A percentile compares a stretch with the other conserved stretches of the same genome.
These are phyloP conservation scores for Potamarius usumacintae DNA, from an alignment of 2,113 vertebrate genomes.

Conservation along the genomic window DNA sequence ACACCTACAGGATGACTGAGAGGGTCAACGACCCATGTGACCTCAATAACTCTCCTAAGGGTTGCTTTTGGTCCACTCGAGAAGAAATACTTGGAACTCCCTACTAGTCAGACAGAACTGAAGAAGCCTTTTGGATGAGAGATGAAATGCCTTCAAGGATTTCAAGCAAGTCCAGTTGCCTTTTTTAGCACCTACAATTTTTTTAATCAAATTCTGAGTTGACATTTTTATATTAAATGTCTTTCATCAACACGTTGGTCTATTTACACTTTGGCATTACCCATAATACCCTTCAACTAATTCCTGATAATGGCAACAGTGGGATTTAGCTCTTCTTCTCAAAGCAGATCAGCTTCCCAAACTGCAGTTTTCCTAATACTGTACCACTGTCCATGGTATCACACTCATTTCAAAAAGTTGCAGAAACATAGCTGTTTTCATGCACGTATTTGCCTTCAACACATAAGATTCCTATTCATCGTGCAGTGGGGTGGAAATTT, in stretches of 20 bases:
- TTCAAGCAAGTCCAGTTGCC: too few species aligned
- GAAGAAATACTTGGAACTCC: too few species aligned
- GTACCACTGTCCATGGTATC: background rate
- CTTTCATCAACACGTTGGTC: background rate
- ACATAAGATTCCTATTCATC: background rate
- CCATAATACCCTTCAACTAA: background rate
- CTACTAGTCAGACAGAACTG: too few species aligned
- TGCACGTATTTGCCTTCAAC: background rate
- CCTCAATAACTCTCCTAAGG: too few species aligned
- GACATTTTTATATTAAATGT: background rate
- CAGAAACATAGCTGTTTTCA: too few species aligned
- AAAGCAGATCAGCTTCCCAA: background rate
- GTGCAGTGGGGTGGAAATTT: background rate
- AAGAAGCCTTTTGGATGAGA: too few species aligned
- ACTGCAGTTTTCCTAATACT: background rate
- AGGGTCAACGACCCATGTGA: too few species aligned
- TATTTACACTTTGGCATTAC: background rate
- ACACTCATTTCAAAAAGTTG: background rate
- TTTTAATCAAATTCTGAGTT: background rate
- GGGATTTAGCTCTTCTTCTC: background rate
- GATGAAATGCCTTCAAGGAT: too few species aligned
- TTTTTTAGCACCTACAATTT: too few species aligned
- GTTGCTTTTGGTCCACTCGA: too few species aligned
- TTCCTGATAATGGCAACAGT: background rate
- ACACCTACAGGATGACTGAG: too few species aligned